These are phyloP conservation scores for Ficedula albicollis DNA, from an alignment of 2,797 vertebrate genomes.

Conservation along the genomic window DNA sequence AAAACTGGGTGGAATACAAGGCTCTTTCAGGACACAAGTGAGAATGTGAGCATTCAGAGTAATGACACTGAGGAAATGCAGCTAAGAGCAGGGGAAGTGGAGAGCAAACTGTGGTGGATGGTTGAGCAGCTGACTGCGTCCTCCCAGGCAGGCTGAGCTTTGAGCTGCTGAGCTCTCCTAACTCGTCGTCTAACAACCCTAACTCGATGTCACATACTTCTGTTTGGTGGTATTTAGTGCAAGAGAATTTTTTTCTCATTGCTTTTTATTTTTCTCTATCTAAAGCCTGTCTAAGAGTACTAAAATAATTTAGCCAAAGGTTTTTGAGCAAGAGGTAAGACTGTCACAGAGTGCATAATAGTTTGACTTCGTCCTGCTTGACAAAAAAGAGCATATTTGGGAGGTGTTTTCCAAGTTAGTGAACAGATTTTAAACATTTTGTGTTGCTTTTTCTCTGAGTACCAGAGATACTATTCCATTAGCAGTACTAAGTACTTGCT, in stretches of 20 bases:
- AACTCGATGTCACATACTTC: not conserved
- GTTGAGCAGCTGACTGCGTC: not conserved
- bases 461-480: not conserved
- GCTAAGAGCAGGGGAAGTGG: not conserved
- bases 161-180: not conserved
- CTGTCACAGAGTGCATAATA: not conserved
- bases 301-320: not conserved
- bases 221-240: not conserved
- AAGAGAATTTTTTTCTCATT: not conserved
- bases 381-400: not conserved
- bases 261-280: not conserved
- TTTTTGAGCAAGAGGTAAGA: not conserved
- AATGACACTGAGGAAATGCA: not conserved
- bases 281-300: not conserved
- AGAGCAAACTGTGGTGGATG: not conserved
- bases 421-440: not conserved
- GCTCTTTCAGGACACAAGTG: not conserved
- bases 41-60: not conserved
- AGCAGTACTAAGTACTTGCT: not conserved
- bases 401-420: not conserved
- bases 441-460: not conserved
- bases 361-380: not conserved
- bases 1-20: not conserved
- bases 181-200: not conserved
- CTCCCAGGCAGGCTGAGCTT: not conserved